Evolutionary conservation across 2,888 invertebrate species (phyloP), one percentile per base, ranked within the genome.

Genomic region (Trimorus sp.): DNA sequence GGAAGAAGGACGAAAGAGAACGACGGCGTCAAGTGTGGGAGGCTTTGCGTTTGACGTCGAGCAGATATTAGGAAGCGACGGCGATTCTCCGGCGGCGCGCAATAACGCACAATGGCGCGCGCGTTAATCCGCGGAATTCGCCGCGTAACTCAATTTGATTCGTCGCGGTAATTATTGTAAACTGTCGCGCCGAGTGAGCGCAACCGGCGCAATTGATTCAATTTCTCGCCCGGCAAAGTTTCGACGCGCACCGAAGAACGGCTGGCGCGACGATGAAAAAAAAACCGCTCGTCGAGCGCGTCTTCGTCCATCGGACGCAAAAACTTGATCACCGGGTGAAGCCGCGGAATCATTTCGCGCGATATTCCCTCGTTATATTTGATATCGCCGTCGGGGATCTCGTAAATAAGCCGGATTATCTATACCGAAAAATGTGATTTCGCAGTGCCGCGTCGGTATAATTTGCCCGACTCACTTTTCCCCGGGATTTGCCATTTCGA

Each of bases 21-120:
- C 51, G 56, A 49, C 62, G 54, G 68, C 58, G 63, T 58, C 68
- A 79, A 74, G 74, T 76, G 84, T 36, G 70, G 84, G 70, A 84
- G 84, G 78, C 66, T 76, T 85, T 90, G 90, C 87, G 86, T 89
- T 88, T 90, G 90, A 88, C 90, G 90, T 88, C 84, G 87, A 84
- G 86, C 87, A 89, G 88, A 89, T 89, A 89, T 90, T 87, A 88
- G 86, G 87, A 79, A 68, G 53, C 54, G 37, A 37, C 49, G 40
- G 59, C 60, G 66, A 75, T 68, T 75, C 68, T 75, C 59, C 42
- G 66, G 37, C 59, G 9, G 59, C 14, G 26, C 11, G 49, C 37
- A 26, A 49, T 49, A 45, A 49, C 14, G 14, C 49, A 63, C 38
- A 63, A 63, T 38, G 49, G 37, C 49, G 11, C 40, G 26, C 26